phyloP scores from a whole-genome alignment of 2,113 vertebrate species.

The Carassius gibelio region DNA sequence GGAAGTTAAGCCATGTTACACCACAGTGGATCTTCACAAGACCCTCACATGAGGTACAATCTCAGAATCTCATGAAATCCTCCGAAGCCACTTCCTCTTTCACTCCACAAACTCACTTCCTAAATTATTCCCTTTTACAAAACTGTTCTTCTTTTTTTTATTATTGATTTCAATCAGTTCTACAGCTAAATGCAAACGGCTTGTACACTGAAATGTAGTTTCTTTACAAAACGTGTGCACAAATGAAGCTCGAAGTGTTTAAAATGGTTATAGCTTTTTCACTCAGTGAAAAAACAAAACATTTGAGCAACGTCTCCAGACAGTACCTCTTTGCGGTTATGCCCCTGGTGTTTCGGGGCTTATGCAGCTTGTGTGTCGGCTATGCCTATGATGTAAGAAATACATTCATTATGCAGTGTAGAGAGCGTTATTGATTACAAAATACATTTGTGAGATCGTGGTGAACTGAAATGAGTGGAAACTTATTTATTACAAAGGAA shows the following conservation, averaged over 20 bases:
- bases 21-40: background rate
- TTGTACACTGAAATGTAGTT: background rate
- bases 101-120: background rate
- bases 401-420: no score
- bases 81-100: slow-evolving; percentile 34
- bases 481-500: no score
- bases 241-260: background rate
- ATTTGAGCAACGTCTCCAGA: no score
- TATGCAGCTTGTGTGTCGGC: no score
- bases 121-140: background rate
- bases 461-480: no score
- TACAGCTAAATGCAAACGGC: background rate
- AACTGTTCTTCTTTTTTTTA: background rate
- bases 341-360: no score
- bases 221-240: background rate
- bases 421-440: no score
- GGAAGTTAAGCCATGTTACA: slow-evolving; percentile 36
- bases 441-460: no score
- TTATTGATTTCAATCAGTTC: background rate
- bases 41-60: background rate
- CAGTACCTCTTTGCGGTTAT: no score
- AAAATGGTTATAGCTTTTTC: background rate
- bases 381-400: no score
- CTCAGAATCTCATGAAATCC: background rate
- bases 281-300: no score